Evolutionary conservation across 2,797 vertebrate genomes (phyloP), one percentile per base, ranked within the genome.

Genomic region (Fundulus diaphanus): DNA sequence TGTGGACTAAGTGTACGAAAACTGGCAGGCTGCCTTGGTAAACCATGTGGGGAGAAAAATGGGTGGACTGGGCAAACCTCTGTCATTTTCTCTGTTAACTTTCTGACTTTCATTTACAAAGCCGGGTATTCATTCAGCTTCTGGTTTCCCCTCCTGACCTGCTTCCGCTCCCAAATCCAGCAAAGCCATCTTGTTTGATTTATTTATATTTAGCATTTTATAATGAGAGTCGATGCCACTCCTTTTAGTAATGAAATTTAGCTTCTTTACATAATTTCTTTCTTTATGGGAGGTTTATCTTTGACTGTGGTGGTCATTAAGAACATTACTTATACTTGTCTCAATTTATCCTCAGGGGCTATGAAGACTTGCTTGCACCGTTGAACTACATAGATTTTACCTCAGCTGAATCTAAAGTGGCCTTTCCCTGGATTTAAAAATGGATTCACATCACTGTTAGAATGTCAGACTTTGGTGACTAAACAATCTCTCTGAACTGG

Each of bases 21-120:
- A 54, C 90, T 95, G 95, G 94, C 93, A 49, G 56, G 42, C n/a
- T 85, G 92, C 94, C 94, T 93, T 12, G 1, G 88, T 93, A 94
- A 94, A 95, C 93, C 80, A 82, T 74, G 85, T 61, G 61, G 83
- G 82, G 81, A 87, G 79, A 81, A 78, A 82, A 82, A 79, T 70
- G 84, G 89, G 87, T 87, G 85, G 76, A 84, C 79, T 86, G 75
- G 83, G 88, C 70, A 87, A 91, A 89, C 85, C 91, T 87, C 89
- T 91, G 88, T 93, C 89, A 91, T 92, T 94, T 94, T 94, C 91
- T 94, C 90, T 88, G 90, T 88, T 92, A 94, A 92, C 86, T 89
- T 89, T 92, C 81, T 83, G 81, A 87, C 90, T 86, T 73, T 33
- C 78, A 31, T 85, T 81, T 67, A 96, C 94, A 96, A 95, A 95